These are phyloP conservation scores for Achatina immaculata DNA, from an alignment of 1,140 invertebrate species.

Conservation along the genomic window DNA sequence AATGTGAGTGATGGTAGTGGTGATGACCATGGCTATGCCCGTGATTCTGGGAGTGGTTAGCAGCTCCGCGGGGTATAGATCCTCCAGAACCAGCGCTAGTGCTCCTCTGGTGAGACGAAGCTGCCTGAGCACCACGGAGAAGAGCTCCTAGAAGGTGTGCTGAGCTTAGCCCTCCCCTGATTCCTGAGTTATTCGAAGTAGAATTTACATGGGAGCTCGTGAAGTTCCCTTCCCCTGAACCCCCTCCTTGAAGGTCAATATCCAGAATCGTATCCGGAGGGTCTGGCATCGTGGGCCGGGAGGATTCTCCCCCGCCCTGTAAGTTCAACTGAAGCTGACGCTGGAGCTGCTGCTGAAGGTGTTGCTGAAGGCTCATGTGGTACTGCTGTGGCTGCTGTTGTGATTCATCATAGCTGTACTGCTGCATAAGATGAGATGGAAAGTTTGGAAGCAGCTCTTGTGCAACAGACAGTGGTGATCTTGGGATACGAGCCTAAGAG, in stretches of 20 bases:
- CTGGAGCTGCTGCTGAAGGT: conserved; percentile 37
- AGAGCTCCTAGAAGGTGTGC: conserved; percentile 7
- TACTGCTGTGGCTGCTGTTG: conserved; percentile 27
- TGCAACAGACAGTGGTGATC: conserved; percentile 41
- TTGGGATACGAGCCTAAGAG: conserved; percentile 39
- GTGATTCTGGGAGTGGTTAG: not conserved
- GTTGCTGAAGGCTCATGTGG: conserved; percentile 28
- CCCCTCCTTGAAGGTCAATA: conserved; percentile 16
- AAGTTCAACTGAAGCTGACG: conserved; percentile 35
- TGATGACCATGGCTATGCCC: conserved; percentile 5
- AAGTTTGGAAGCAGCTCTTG: conserved; percentile 46
- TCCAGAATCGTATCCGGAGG: conserved; percentile 37
- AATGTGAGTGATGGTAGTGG: conserved; percentile 19
- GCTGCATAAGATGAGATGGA: conserved; percentile 19
- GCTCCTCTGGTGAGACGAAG: conserved; percentile 20
- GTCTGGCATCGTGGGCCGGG: conserved; percentile 12
- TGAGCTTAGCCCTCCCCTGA: conserved; percentile 9
- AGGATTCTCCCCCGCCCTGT: conserved; percentile 14
- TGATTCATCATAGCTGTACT: not conserved
- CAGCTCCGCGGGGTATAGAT: not conserved
- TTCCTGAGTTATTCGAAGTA: not conserved
- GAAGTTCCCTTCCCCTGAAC: not conserved
- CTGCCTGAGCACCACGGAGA: conserved; percentile 22
- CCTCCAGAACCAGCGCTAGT: not conserved
- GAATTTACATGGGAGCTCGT: not conserved